Percentiles rank a stretch among this genome's conserved stretches.
phyloP scores from a whole-genome alignment of 2,888 invertebrate species.

The Linnaemya tessellans region DNA sequence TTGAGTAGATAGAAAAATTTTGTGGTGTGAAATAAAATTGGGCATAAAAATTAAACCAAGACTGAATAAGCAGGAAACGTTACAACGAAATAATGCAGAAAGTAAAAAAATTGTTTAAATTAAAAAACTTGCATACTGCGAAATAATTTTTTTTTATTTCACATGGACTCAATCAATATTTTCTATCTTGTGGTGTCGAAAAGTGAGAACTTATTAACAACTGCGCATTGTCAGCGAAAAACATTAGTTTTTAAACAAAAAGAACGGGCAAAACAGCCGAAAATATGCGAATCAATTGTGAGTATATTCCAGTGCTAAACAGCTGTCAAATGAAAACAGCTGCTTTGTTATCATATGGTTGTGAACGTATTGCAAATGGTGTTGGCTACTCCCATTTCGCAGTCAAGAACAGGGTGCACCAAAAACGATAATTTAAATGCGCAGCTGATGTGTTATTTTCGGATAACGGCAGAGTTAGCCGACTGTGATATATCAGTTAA shows the following conservation, averaged over 20 bases:
- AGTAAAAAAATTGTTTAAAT: not conserved
- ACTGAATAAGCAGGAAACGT: constrained; percentile 6
- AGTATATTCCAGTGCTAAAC: constrained; percentile 57
- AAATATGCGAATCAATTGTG: constrained; percentile 41
- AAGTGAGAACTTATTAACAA: constrained; percentile 70
- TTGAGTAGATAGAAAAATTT: constrained; percentile 45
- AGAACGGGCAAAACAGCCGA: constrained; percentile 57
- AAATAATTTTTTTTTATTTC: constrained; percentile 38
- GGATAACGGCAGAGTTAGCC: too few relatives aligned
- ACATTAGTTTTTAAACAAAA: constrained; percentile 68
- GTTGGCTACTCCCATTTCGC: not conserved
- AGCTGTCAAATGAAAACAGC: constrained; percentile 61
- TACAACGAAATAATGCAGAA: constrained; percentile 21
- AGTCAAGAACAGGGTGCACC: not conserved
- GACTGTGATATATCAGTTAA: too few relatives aligned
- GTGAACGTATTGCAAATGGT: not conserved
- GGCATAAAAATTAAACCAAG: not conserved
- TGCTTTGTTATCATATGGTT: constrained; percentile 37
- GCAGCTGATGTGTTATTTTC: not conserved
- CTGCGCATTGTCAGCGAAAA: constrained; percentile 72
- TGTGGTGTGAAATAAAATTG: constrained; percentile 17
- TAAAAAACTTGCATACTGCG: constrained; percentile 30
- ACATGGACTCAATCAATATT: constrained; percentile 70
- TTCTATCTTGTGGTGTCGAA: constrained; percentile 59
- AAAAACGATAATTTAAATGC: not conserved